A percentile compares a stretch with the other conserved stretches of the same genome.
These are phyloP conservation scores for Brachyalestes nurse DNA, from an alignment of 2,797 vertebrate genomes.

Conservation along the genomic window DNA sequence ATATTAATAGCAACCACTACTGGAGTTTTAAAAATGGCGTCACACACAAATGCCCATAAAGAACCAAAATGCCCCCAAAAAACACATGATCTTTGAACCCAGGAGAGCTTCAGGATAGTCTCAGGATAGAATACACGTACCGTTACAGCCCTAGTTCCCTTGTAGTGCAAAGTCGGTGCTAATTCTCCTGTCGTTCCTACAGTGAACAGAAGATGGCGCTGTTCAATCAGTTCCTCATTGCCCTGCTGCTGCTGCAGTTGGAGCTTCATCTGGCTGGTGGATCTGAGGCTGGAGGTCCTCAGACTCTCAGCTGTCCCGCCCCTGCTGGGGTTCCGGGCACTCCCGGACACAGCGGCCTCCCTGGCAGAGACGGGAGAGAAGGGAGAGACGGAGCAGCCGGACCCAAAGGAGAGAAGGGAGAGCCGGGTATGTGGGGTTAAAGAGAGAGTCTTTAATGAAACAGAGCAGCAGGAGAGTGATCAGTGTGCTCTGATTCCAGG, in stretches of 20 bases:
- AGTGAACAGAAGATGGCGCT: conserved; percentile 17
- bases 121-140: too few species aligned
- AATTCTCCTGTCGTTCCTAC: conserved; percentile 1
- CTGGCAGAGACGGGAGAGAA: conserved; percentile 38
- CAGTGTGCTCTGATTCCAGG: conserved; percentile 27
- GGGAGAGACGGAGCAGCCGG: conserved; percentile 33
- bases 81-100: too few species aligned
- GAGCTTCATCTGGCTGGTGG: not conserved
- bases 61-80: too few species aligned
- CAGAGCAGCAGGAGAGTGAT: not conserved
- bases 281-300: conserved; percentile 1
- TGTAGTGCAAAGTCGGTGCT: too few species aligned
- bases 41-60: too few species aligned
- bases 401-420: conserved; percentile 52
- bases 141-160: too few species aligned
- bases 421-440: conserved; percentile 30
- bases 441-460: conserved; percentile 2
- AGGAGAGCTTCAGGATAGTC: too few species aligned
- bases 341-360: conserved; percentile 49
- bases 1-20: too few species aligned
- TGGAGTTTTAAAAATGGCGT: too few species aligned
- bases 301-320: conserved; percentile 29
- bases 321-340: conserved; percentile 42
- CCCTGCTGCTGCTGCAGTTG: not conserved
- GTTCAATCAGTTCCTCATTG: not conserved